Evolutionary conservation across 2,113 vertebrate species (phyloP), one percentile per base, ranked within the genome.

Genomic region (Trichechus manatus): DNA sequence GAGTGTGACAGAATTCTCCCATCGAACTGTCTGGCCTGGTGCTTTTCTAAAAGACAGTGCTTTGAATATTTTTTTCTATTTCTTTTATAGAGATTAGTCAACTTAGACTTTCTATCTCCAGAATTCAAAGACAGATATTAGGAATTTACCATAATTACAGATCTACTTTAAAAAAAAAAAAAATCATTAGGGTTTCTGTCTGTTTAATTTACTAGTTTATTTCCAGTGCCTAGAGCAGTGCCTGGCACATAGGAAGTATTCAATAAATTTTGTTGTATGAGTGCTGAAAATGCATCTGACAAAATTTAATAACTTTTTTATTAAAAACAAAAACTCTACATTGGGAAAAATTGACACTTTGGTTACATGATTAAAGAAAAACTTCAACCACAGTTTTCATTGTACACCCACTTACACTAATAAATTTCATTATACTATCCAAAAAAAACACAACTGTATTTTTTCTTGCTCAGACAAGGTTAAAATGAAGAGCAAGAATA

Each of bases 261-360:
- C 53, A 56, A 1, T 2, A 23, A 33, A 0, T 82, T n/a, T 3
- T 88, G 31, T 19, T 64, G 0, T 36, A 33, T 56, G 50, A 91
- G 79, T 53, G 47, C 44, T 88, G 17, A 93, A 81, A 61, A 6
- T 56, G 3, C 13, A 63, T 27, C 23, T 47, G 31, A 83, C 20
- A 77, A 91, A 95, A 93, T 68, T 75, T 47, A 93, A 23, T 25
- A 59, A 47, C 59, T 94, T 72, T 91, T n/a, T 50, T 53, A 86
- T 27, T 20, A 72, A 70, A 75, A 61, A 61, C 59, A 22, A 61
- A 97, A 91, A 82, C 7, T 61, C 31, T 17, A 91, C 20, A 47
- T 0, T 66, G n/a, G 39, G 91, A 63, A 77, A 89, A 44, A 70
- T 0, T 50, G 5, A 75, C 88, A 86, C 23, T 92, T 22, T 25